Base-by-base conservation (phyloP, 1,140 invertebrate genomes). In the Eulimnadia texana region DNA sequence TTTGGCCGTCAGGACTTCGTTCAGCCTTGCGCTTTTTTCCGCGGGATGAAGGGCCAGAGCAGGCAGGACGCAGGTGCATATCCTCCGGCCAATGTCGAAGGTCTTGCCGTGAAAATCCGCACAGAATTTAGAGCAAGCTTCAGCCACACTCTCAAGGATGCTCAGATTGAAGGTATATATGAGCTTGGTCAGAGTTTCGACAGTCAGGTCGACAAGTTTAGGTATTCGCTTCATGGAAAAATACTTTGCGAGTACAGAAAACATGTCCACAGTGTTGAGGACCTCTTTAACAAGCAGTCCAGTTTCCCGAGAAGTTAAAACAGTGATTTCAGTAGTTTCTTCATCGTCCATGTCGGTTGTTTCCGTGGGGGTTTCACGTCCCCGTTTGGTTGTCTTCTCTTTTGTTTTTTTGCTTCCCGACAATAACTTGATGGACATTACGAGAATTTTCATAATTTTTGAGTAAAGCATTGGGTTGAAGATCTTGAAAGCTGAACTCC, bases 401-500 rank as follows among this genome's bases (percentile, higher is more conserved):
- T 60, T 23, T 23, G 29, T 27, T 9, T 33, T 9, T 23, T 56
- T 23, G 67, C 47, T 50, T 68, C 66, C 28, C 2, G 55, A 3
- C 25, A n/a, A 23, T 16, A 58, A 11, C 29, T 29, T 1, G 3
- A 3, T 10, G 22, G 60, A 13, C 3, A 76, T 60, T 64, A 71
- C 76, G 13, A 82, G 67, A 3, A 73, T 74, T 56, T 79, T 74
- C 1, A 81, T 66, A 0, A 76, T 70, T 63, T 72, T 70, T 28
- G 75, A 66, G 66, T 76, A 82, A 10, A 82, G 65, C 42, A 77
- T 76, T 1, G 78, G 73, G 64, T 82, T 78, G 67, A 81, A 82
- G 1, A 82, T 69, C 33, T 76, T 69, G 67, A 79, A 82, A 2
- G 78, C 77, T 53, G 70, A 73, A 64, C 79, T 80, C 3, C 79